Conservation (phyloP, 2,888 invertebrate genomes). For the Lasioglossum leucozonium region DNA sequence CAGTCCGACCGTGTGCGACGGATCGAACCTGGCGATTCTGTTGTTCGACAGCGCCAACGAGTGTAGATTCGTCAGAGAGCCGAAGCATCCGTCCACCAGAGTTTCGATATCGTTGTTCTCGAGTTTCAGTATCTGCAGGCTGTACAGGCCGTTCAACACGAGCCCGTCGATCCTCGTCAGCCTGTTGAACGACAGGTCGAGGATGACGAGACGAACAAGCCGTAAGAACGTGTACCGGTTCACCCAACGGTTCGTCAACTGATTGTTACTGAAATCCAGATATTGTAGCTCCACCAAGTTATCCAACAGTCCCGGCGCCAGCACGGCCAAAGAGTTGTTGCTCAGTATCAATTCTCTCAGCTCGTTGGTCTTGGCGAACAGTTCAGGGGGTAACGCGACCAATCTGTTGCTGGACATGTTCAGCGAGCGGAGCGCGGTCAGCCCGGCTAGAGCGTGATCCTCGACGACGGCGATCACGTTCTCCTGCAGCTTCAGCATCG, state of each 20-base stretch:
- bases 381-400: slow-evolving; percentile 91
- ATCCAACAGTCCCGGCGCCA: slow-evolving; percentile 91
- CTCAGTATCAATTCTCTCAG: slow-evolving; percentile 90
- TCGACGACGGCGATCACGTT: slow-evolving; percentile 91
- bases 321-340: slow-evolving; percentile 91
- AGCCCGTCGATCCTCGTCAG: slow-evolving; percentile 90
- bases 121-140: slow-evolving; percentile 90
- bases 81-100: slow-evolving; percentile 91
- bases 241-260: slow-evolving; percentile 91
- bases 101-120: slow-evolving; percentile 90
- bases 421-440: slow-evolving; percentile 89
- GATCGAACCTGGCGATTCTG: slow-evolving; percentile 89
- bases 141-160: slow-evolving; percentile 91
- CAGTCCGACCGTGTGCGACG: slow-evolving; percentile 90
- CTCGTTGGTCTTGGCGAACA: slow-evolving; percentile 90
- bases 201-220: slow-evolving; percentile 89
- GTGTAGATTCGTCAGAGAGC: slow-evolving; percentile 91
- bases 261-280: slow-evolving; percentile 90
- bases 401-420: slow-evolving; percentile 93
- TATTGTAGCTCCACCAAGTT: slow-evolving; percentile 90
- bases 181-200: slow-evolving; percentile 91
- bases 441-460: slow-evolving; percentile 90
- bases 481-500: slow-evolving; percentile 90
- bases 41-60: slow-evolving; percentile 91
- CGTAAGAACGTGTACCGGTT: slow-evolving; percentile 92